These are phyloP conservation scores for Callospermophilus lateralis DNA, from an alignment of 2,113 vertebrate species.

Conservation along the genomic window DNA sequence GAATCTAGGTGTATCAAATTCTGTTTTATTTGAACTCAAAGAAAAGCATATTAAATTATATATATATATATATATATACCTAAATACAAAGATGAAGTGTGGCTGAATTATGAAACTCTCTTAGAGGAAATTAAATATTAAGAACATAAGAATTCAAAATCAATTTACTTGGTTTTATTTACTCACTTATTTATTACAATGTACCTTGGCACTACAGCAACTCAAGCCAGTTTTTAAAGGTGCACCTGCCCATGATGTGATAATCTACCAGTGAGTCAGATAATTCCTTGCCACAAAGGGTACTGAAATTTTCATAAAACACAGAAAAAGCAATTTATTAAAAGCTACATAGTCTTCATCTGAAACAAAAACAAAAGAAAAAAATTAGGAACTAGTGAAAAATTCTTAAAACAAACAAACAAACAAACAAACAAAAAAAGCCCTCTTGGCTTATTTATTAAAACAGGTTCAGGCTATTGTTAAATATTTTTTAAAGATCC, in stretches of 20 bases:
- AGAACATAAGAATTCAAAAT: background rate
- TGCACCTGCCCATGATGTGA: rapidly evolving
- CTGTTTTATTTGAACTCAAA: background rate
- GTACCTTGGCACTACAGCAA: background rate
- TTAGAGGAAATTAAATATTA: background rate
- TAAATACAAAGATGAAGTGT: background rate
- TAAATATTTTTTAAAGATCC: background rate
- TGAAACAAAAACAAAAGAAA: background rate
- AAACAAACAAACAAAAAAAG: background rate
- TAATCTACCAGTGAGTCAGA: background rate
- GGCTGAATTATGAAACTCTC: background rate
- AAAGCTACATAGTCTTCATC: background rate
- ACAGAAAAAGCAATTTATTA: background rate
- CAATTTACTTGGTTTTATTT: background rate
- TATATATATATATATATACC: background rate
- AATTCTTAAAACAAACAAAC: background rate
- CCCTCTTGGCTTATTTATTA: background rate
- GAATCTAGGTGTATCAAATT: background rate
- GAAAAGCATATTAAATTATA: background rate
- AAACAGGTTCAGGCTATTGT: background rate
- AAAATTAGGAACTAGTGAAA: background rate
- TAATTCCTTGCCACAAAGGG: background rate
- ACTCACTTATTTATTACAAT: background rate
- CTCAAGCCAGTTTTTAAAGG: no score
- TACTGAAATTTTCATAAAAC: background rate